Percentiles rank a stretch among this genome's conserved stretches.
Conservation (phyloP, 2,113 vertebrate species). For the Percina caprodes region DNA sequence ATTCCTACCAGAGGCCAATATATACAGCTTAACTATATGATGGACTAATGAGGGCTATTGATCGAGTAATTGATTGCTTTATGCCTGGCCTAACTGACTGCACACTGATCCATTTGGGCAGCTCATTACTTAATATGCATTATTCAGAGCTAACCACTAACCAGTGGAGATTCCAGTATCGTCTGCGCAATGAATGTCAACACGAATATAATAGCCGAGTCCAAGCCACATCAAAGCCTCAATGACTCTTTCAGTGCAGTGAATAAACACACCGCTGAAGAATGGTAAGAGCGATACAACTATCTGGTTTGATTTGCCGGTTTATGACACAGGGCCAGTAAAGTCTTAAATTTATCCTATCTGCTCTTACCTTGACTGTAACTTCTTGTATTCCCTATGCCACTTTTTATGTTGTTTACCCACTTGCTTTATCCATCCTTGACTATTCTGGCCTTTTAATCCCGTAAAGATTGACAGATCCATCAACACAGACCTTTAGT, state of each 20-base stretch:
- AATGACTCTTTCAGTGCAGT: slow-evolving; percentile 45
- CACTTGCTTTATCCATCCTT: slow-evolving; percentile 15
- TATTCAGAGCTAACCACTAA: slow-evolving; percentile 80
- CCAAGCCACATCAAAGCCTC: slow-evolving; percentile 40
- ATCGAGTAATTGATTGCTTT: slow-evolving; percentile 88
- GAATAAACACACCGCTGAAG: slow-evolving; percentile 29
- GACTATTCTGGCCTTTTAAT: slow-evolving; percentile 33
- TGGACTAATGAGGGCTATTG: slow-evolving; percentile 83
- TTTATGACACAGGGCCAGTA: slow-evolving; percentile 26
- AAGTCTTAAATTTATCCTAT: slow-evolving; percentile 29
- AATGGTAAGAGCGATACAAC: slow-evolving; percentile 37
- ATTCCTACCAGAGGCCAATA: slow-evolving; percentile 69
- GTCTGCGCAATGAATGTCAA: slow-evolving; percentile 63
- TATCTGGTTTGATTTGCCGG: slow-evolving; percentile 42
- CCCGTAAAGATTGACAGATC: slow-evolving; percentile 32
- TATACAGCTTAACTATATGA: slow-evolving; percentile 82
- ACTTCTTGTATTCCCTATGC: slow-evolving; percentile 28
- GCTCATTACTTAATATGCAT: slow-evolving; percentile 85
- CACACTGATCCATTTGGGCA: slow-evolving; percentile 79
- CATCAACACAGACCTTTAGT: slow-evolving; percentile 17
- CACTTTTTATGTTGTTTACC: slow-evolving; percentile 14
- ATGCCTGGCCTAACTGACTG: slow-evolving; percentile 82
- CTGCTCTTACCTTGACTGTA: slow-evolving; percentile 33
- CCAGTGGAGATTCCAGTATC: slow-evolving; percentile 57
- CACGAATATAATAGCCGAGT: slow-evolving; percentile 57